These are phyloP conservation scores for Cossypha dichroa DNA, from an alignment of 2,797 vertebrate genomes.

Conservation along the genomic window DNA sequence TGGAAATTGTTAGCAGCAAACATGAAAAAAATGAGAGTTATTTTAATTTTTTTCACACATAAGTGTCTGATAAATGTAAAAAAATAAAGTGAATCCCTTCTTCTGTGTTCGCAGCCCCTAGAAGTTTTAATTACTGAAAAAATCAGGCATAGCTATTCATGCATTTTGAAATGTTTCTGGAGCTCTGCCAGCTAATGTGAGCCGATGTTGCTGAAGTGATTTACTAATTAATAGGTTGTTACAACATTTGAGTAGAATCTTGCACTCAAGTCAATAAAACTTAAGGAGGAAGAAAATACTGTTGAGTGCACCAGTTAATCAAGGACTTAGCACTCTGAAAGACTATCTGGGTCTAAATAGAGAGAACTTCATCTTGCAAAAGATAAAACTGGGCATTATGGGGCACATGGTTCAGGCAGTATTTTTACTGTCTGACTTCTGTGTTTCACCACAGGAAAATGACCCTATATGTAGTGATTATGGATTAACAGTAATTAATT, in stretches of 20 bases:
- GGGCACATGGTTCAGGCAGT: not conserved
- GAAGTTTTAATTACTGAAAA: conserved; percentile 54
- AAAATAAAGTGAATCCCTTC: not conserved
- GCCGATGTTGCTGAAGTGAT: conserved; percentile 43
- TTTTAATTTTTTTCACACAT: not conserved
- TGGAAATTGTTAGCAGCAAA: not conserved
- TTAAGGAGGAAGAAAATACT: conserved; percentile 42
- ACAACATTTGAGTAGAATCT: conserved; percentile 33
- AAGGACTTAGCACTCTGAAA: conserved; percentile 5
- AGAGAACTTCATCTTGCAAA: not conserved
- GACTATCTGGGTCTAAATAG: not conserved
- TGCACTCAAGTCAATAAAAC: conserved; percentile 54
- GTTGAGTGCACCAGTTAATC: conserved; percentile 29
- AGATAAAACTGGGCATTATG: not conserved
- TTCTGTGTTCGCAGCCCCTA: not conserved
- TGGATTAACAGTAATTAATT: not conserved
- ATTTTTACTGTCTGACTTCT: not conserved
- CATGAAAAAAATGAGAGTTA: not conserved
- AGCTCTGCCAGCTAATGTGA: conserved; percentile 22
- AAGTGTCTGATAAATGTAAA: conserved; percentile 24
- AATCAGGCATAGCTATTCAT: not conserved
- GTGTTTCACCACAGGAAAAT: not conserved
- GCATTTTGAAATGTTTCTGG: conserved; percentile 39
- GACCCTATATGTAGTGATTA: not conserved
- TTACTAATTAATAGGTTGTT: conserved; percentile 56